Evolutionary conservation across 2,888 invertebrate species (phyloP).

Genomic region (Harpagoxenus sublaevis): DNA sequence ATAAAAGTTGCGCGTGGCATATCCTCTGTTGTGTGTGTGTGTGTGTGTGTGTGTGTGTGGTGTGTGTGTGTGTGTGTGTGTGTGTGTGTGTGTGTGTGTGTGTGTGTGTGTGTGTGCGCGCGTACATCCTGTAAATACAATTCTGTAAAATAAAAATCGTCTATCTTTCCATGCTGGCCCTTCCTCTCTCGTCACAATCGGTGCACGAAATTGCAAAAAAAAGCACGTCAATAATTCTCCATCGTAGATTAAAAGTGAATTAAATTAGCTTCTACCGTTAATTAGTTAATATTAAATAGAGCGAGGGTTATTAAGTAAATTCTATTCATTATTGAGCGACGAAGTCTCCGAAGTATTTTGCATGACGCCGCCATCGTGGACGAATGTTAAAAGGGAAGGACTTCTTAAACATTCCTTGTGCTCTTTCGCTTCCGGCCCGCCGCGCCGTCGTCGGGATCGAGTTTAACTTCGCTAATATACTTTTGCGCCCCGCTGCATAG

Average conservation of each 20-base stretch:
- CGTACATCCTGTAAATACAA: constrained; percentile 7
- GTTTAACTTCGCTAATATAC: constrained; percentile 58
- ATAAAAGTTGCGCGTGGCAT: constrained; percentile 27
- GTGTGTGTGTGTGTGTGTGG: not conserved
- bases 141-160: not conserved
- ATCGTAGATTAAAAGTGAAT: not conserved
- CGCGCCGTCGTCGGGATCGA: constrained; percentile 50
- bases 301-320: constrained; percentile 31
- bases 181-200: not conserved
- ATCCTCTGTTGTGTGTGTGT: not conserved
- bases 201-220: not conserved
- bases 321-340: constrained; percentile 41
- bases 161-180: not conserved
- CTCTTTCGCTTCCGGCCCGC: constrained; percentile 43
- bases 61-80: too few species aligned
- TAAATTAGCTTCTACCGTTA: constrained; percentile 24
- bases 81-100: not conserved
- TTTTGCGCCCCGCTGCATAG: constrained; percentile 54
- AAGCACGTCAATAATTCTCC: not conserved
- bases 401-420: constrained; percentile 56
- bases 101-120: too few species aligned
- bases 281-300: constrained; percentile 38
- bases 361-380: constrained; percentile 45
- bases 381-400: constrained; percentile 50
- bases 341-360: constrained; percentile 47